Conservation (phyloP, 2,888 invertebrate genomes). For the Mechanitis mazaeus region DNA sequence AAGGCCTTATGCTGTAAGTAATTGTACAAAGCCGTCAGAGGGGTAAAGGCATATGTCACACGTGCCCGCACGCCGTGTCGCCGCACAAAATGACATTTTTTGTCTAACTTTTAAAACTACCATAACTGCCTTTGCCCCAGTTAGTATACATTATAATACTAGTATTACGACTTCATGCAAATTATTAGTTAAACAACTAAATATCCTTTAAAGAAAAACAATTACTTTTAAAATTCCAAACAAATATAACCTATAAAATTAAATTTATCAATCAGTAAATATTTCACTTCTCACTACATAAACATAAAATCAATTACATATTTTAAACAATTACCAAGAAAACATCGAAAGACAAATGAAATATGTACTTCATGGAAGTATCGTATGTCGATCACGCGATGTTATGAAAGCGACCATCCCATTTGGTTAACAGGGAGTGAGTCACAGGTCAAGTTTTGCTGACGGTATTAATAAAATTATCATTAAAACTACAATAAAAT, state of each 20-base stretch:
- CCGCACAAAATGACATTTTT: constrained; percentile 37
- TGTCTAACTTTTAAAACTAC: constrained; percentile 13
- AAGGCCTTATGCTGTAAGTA: constrained; percentile 1
- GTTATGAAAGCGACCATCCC: constrained; percentile 28
- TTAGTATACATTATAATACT: background rate
- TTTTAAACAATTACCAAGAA: constrained; percentile 6
- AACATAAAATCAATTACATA: background rate
- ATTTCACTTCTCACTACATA: background rate
- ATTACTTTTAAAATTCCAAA: too few relatives aligned
- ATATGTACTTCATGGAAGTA: constrained; percentile 24
- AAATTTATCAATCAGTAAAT: background rate
- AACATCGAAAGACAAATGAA: constrained; percentile 2
- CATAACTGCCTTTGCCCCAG: background rate
- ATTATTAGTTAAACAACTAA: too few relatives aligned
- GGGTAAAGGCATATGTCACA: constrained; percentile 52
- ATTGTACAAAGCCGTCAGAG: constrained; percentile 23
- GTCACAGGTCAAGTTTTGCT: constrained; percentile 17
- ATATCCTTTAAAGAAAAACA: too few relatives aligned
- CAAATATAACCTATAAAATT: too few relatives aligned
- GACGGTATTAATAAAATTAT: constrained; percentile 12
- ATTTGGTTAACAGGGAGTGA: constrained; percentile 23
- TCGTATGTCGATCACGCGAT: constrained; percentile 35
- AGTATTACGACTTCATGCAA: too few relatives aligned
- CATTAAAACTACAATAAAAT: constrained; percentile 10
- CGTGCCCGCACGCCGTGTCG: constrained; percentile 35